These are phyloP conservation scores for Reticulitermes lucifugus DNA, from an alignment of 2,888 invertebrate species.

Conservation along the genomic window DNA sequence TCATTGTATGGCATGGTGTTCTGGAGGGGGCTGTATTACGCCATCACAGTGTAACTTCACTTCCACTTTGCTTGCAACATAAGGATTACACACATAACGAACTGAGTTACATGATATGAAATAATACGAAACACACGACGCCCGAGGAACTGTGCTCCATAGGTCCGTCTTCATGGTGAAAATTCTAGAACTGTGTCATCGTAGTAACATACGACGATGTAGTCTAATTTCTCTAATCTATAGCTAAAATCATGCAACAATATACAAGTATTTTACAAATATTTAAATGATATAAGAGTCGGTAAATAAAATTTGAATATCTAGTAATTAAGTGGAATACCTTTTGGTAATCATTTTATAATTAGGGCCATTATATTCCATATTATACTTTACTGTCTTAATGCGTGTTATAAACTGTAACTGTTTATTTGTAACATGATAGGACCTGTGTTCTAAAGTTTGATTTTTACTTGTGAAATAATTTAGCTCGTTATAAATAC, in stretches of 20 bases:
- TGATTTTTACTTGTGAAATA: no score
- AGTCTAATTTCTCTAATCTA: not conserved
- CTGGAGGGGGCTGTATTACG: conserved; percentile 33
- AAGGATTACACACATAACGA: not conserved
- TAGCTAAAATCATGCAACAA: not conserved
- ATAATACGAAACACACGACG: not conserved
- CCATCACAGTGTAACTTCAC: not conserved
- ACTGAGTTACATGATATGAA: not conserved
- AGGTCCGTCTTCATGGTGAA: not conserved
- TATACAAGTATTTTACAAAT: not conserved
- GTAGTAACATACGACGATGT: not conserved
- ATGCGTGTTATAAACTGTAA: not conserved
- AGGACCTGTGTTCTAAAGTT: no score
- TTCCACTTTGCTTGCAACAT: not conserved
- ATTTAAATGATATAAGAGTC: not conserved
- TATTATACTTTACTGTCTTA: not conserved
- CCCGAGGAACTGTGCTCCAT: not conserved
- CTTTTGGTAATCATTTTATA: not conserved
- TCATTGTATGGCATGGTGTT: conserved; percentile 30
- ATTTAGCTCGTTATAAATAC: no score
- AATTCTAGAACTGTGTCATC: not conserved
- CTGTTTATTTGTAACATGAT: not conserved
- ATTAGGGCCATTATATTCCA: conserved; percentile 9
- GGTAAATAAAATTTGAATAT: not conserved
- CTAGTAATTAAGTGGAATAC: not conserved